These are phyloP conservation scores for Eumaeus atala DNA, from an alignment of 1,140 invertebrate species.

Conservation along the genomic window DNA sequence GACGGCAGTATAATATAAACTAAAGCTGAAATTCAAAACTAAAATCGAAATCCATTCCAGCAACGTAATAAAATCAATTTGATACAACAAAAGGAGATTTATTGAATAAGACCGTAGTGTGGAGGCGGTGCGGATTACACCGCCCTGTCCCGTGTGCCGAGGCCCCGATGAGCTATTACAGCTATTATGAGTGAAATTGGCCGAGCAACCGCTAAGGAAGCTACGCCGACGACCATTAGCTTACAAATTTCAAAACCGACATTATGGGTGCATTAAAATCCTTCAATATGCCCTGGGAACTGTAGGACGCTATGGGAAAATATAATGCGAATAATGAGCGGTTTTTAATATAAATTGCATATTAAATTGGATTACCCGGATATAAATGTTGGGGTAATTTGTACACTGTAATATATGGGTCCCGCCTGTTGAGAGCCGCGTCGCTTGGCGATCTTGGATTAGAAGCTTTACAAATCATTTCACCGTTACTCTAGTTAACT, in stretches of 20 bases:
- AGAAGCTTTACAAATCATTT: too few relatives aligned
- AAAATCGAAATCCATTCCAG: too few relatives aligned
- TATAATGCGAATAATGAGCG: too few relatives aligned
- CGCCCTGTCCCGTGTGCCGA: constrained; percentile 45
- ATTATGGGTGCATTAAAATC: constrained; percentile 65
- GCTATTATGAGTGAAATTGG: constrained; percentile 63
- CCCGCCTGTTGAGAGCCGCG: too few relatives aligned
- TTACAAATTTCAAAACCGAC: constrained; percentile 63
- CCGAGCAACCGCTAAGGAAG: constrained; percentile 66
- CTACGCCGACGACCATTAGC: constrained; percentile 59
- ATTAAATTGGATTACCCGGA: too few relatives aligned
- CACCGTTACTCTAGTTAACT: too few relatives aligned
- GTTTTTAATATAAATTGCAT: too few relatives aligned
- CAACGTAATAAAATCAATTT: not conserved
- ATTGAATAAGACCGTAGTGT: constrained; percentile 51
- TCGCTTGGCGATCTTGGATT: too few relatives aligned
- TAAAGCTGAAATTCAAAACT: too few relatives aligned
- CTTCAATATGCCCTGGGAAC: constrained; percentile 53
- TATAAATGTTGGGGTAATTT: too few relatives aligned
- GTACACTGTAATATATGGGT: too few relatives aligned
- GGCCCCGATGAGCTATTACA: constrained; percentile 58
- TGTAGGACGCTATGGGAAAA: not conserved
- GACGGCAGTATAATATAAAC: too few relatives aligned
- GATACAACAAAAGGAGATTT: constrained; percentile 32
- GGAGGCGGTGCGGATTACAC: constrained; percentile 39